phyloP scores from a whole-genome alignment of 2,888 invertebrate genomes.

The Eupelmus urozonus region DNA sequence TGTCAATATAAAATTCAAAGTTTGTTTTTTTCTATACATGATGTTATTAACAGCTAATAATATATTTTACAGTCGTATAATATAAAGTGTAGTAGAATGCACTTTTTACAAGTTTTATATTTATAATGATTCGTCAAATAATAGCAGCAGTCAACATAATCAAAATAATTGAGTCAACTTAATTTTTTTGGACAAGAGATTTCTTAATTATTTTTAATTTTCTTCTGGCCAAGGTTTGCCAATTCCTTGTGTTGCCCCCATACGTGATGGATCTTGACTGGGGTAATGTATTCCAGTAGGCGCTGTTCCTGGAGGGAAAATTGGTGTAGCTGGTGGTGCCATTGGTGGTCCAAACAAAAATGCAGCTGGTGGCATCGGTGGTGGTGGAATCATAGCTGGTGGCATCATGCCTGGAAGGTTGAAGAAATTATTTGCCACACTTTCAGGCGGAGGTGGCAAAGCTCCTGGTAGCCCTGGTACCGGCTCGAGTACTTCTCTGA shows the following conservation, averaged over 20 bases:
- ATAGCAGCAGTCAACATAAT: too few species aligned
- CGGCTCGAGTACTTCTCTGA: constrained; percentile 83
- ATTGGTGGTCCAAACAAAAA: constrained; percentile 77
- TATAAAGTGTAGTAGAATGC: too few species aligned
- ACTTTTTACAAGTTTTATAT: too few species aligned
- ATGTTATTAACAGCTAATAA: too few species aligned
- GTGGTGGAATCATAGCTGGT: constrained; percentile 77
- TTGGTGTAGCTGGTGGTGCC: constrained; percentile 76
- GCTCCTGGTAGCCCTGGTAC: constrained; percentile 88
- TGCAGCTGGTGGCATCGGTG: constrained; percentile 77
- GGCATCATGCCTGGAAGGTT: constrained; percentile 79
- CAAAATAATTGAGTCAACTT: too few species aligned
- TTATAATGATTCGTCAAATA: too few species aligned
- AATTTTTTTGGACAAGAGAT: not conserved
- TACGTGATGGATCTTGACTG: constrained; percentile 96
- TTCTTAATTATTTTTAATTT: too few species aligned
- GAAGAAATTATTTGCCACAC: constrained; percentile 84
- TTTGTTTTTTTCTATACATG: too few species aligned
- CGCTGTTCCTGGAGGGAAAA: constrained; percentile 80
- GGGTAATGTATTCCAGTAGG: constrained; percentile 89
- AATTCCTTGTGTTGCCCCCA: constrained; percentile 83
- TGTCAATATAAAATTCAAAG: too few species aligned
- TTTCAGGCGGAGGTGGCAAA: constrained; percentile 82
- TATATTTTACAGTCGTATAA: too few species aligned
- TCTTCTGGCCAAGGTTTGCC: constrained; percentile 77